phyloP scores from a whole-genome alignment of 2,797 vertebrate genomes.

The Triplophysa yarkandensis region DNA sequence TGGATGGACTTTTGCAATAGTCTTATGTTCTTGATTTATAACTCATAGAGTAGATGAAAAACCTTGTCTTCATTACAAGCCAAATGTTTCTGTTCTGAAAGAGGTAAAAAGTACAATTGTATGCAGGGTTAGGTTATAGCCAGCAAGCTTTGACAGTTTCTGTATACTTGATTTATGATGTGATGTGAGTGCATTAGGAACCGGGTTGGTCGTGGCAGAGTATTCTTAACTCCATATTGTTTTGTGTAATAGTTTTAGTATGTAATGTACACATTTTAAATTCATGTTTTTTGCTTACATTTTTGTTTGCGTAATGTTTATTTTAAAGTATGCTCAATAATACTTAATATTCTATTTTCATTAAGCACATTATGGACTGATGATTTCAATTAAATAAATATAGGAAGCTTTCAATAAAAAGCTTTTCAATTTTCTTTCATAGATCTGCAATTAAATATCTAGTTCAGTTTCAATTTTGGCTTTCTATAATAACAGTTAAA shows the following conservation, averaged over 20 bases:
- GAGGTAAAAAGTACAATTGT: not conserved
- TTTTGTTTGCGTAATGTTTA: too few species aligned
- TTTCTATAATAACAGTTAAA: too few species aligned
- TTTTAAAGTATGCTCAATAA: too few species aligned
- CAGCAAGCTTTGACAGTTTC: not conserved
- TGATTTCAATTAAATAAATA: too few species aligned
- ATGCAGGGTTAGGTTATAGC: slow-evolving; percentile 4
- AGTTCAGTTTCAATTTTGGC: too few species aligned
- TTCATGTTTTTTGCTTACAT: not conserved
- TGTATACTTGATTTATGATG: slow-evolving; percentile 11
- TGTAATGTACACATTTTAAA: not conserved
- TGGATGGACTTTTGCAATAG: not conserved
- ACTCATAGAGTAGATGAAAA: not conserved
- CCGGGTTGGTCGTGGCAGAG: not conserved
- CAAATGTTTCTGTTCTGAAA: not conserved
- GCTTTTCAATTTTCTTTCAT: too few species aligned
- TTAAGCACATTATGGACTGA: too few species aligned
- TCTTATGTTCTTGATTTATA: not conserved
- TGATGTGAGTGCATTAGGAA: not conserved
- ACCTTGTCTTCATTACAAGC: not conserved
- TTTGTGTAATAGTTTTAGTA: not conserved
- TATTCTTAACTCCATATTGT: not conserved
- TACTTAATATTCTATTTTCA: too few species aligned
- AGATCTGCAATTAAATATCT: too few species aligned
- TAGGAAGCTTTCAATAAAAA: too few species aligned